These are phyloP conservation scores for Eidolon dupreanum DNA, from an alignment of 2,797 vertebrate species.

Conservation along the genomic window DNA sequence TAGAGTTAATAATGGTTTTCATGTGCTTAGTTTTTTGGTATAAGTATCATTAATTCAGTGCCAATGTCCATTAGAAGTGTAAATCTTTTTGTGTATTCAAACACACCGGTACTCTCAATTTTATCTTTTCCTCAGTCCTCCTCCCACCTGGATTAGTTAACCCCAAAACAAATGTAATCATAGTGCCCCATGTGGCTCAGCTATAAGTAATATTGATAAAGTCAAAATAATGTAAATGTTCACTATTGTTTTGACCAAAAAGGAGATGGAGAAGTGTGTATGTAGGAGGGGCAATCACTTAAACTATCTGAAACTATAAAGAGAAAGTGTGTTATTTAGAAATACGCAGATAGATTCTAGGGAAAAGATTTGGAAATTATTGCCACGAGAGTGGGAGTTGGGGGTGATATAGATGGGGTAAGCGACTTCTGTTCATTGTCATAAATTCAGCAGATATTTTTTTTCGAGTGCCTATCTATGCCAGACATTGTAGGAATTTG, in stretches of 20 bases:
- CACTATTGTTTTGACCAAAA: neutral
- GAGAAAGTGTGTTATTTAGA: neutral
- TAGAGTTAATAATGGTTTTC: slow-evolving; percentile 27
- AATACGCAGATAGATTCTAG: neutral
- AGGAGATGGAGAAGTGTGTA: neutral
- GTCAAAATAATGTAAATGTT: neutral
- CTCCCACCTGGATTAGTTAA: neutral
- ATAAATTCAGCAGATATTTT: neutral
- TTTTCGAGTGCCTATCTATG: neutral
- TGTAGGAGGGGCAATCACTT: neutral
- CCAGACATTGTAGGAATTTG: neutral
- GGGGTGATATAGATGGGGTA: neutral
- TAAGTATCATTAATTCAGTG: neutral
- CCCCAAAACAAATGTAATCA: neutral
- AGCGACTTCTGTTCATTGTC: neutral
- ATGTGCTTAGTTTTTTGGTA: neutral
- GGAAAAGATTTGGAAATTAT: neutral
- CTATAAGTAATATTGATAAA: neutral
- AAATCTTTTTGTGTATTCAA: neutral
- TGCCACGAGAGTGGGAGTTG: neutral
- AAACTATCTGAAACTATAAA: slow-evolving; percentile 14
- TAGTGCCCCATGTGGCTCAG: neutral
- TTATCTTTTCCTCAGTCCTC: neutral
- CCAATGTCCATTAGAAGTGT: neutral
- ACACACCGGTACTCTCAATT: neutral